A percentile compares a stretch with the other conserved stretches of the same genome.
Evolutionary conservation across 2,888 invertebrate genomes (phyloP).

Genomic region (Caenorhabditis angaria): DNA sequence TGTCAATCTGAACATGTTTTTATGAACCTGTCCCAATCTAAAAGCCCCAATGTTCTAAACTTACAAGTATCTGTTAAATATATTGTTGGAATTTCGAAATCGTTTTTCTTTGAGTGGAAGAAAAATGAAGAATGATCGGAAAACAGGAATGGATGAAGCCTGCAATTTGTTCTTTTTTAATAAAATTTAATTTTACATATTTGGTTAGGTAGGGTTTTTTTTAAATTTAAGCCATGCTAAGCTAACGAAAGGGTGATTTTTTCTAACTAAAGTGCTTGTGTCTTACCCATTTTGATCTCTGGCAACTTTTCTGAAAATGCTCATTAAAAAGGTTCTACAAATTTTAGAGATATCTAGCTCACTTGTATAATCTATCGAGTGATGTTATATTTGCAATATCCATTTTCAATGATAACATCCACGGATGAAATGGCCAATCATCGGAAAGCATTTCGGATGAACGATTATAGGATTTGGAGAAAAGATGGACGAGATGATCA

Average conservation of each 20-base stretch:
- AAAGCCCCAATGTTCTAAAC: conserved; percentile 9
- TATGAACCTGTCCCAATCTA: not conserved
- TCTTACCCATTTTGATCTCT: conserved; percentile 7
- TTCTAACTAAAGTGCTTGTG: not conserved
- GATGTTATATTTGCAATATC: conserved; percentile 36
- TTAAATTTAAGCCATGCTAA: conserved; percentile 9
- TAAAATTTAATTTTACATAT: not conserved
- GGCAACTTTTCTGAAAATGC: not conserved
- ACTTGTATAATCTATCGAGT: conserved; percentile 52
- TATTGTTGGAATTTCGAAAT: conserved; percentile 47
- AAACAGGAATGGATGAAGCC: conserved; percentile 52
- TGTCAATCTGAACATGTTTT: no score
- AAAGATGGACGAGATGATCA: conserved; percentile 40
- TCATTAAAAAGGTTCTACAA: not conserved
- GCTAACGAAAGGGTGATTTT: no score
- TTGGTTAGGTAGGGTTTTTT: conserved; percentile 1
- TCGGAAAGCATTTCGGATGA: conserved; percentile 42
- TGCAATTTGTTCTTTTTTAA: conserved; percentile 15
- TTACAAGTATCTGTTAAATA: conserved; percentile 53
- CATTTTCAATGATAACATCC: conserved; percentile 47
- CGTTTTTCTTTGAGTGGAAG: conserved; percentile 44
- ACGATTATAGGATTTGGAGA: conserved; percentile 35
- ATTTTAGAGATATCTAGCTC: conserved; percentile 8
- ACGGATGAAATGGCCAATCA: conserved; percentile 56
- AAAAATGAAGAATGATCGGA: conserved; percentile 56